Conservation (phyloP, 2,888 invertebrate species). For the Polydrusus pterygomalis region DNA sequence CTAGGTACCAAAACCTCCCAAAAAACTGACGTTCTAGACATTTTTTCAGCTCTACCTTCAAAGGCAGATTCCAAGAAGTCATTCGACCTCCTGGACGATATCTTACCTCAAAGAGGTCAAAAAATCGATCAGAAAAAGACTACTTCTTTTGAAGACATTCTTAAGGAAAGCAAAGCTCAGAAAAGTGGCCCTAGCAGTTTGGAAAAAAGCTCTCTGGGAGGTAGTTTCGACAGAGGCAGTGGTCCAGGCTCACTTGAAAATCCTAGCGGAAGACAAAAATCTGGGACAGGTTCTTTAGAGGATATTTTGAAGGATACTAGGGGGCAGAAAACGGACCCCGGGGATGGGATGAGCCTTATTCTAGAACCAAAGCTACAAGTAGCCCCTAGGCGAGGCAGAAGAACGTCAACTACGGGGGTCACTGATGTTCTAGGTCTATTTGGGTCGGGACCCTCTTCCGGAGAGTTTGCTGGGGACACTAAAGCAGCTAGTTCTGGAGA, state of each 20-base stretch:
- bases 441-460: conserved; percentile 40
- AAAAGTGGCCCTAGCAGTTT: conserved; percentile 28
- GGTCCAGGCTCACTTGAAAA: conserved; percentile 9
- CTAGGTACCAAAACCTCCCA: conserved; percentile 46
- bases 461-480: conserved; percentile 11
- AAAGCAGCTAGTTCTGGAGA: conserved; percentile 25
- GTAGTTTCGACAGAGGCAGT: neutral
- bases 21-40: conserved; percentile 43
- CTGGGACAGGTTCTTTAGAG: conserved; percentile 20
- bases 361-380: conserved; percentile 59
- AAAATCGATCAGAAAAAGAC: conserved; percentile 61
- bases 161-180: conserved; percentile 64
- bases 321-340: conserved; percentile 1
- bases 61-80: conserved; percentile 57
- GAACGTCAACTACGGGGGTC: conserved; percentile 66
- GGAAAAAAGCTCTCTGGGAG: neutral
- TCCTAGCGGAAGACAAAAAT: neutral
- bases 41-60: conserved; percentile 22
- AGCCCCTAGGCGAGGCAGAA: conserved; percentile 63
- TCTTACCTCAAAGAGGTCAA: conserved; percentile 62
- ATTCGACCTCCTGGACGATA: conserved; percentile 66
- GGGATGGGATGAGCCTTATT: conserved; percentile 27
- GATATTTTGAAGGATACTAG: conserved; percentile 18
- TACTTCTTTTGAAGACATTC: conserved; percentile 66
- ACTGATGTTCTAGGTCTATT: conserved; percentile 76